Conservation (phyloP, 1,140 invertebrate genomes). For the Meteorus sp. region DNA sequence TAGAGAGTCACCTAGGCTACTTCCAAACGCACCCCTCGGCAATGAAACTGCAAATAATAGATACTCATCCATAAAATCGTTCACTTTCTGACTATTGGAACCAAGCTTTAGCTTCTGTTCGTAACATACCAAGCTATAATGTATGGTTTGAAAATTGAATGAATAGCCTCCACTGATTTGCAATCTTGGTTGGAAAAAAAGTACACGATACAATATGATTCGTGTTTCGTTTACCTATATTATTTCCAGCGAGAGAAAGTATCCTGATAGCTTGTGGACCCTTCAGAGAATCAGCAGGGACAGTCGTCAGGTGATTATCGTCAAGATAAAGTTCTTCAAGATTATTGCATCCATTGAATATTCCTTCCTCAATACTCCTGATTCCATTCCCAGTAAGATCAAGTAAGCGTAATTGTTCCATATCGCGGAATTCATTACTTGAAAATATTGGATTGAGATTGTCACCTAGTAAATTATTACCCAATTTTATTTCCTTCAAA, state of each 20-base stretch:
- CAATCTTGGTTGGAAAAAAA: no score
- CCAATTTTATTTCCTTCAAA: slow-evolving; percentile 72
- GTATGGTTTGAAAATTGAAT: no score
- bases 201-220: neutral
- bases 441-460: slow-evolving; percentile 89
- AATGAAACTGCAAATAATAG: slow-evolving; percentile 63
- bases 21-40: slow-evolving; percentile 67
- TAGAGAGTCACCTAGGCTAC: slow-evolving; percentile 63
- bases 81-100: neutral
- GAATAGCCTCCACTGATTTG: no score
- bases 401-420: slow-evolving; percentile 70
- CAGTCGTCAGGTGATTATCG: slow-evolving; percentile 71
- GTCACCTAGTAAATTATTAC: slow-evolving; percentile 83
- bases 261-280: slow-evolving; percentile 72
- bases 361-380: slow-evolving; percentile 78
- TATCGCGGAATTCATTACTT: slow-evolving; percentile 77
- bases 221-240: slow-evolving; percentile 68
- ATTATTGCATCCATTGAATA: slow-evolving; percentile 78
- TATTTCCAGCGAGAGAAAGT: slow-evolving; percentile 75
- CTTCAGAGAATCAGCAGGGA: slow-evolving; percentile 79
- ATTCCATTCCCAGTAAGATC: slow-evolving; percentile 81
- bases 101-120: no score
- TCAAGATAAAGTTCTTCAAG: slow-evolving; percentile 81
- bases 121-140: no score
- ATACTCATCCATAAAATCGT: slow-evolving; percentile 11